Conservation (phyloP, 2,888 invertebrate species). For the Coecobrya sp. region DNA sequence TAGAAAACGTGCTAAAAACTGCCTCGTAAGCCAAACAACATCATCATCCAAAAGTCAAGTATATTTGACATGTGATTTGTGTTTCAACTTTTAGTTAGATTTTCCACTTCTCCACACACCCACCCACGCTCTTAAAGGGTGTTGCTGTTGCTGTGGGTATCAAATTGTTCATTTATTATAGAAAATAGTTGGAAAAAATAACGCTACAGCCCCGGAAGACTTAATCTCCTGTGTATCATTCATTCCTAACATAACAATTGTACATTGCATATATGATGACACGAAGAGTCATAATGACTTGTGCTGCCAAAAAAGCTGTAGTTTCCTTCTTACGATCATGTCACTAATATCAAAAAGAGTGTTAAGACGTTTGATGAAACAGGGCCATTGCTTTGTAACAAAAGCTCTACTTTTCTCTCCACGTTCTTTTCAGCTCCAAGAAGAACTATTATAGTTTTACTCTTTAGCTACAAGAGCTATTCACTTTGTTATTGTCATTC, state of each 20-base stretch:
- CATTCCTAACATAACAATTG: neutral
- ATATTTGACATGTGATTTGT: conserved; percentile 67
- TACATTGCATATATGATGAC: neutral
- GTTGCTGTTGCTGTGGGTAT: conserved; percentile 11
- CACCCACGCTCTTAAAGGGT: conserved; percentile 26
- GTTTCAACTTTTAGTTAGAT: conserved; percentile 25
- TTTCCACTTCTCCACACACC: conserved; percentile 33
- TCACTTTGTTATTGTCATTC: conserved; percentile 8
- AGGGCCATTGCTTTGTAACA: conserved; percentile 10
- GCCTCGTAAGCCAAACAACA: conserved; percentile 27
- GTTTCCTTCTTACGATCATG: neutral
- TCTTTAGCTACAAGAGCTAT: conserved; percentile 23
- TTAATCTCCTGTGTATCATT: neutral
- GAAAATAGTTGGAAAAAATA: neutral
- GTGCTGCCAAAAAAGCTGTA: neutral
- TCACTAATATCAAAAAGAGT: neutral
- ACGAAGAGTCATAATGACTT: neutral
- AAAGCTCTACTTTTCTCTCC: neutral
- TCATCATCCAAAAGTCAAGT: conserved; percentile 50
- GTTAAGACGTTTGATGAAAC: neutral
- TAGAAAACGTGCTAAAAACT: conserved; percentile 9
- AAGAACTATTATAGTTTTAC: neutral
- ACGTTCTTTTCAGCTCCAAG: neutral
- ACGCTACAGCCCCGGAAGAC: conserved; percentile 20
- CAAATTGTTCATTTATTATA: conserved; percentile 8